phyloP scores from a whole-genome alignment of 2,113 vertebrate genomes.

The Porphyrio hochstetteri region DNA sequence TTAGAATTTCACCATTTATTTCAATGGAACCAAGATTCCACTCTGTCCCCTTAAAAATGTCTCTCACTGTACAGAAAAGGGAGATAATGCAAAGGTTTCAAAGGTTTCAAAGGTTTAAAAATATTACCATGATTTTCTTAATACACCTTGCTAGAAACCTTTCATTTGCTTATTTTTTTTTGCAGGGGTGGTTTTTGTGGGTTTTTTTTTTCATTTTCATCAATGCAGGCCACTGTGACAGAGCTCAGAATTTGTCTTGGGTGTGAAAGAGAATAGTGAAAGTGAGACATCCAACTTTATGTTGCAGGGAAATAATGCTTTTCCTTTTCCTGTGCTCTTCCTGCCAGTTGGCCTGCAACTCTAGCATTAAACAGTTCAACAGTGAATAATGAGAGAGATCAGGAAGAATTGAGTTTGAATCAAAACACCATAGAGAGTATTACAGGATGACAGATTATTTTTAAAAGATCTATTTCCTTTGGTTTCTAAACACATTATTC shows the following conservation, averaged over 20 bases:
- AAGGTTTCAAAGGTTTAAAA: neutral
- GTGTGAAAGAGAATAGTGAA: constrained; percentile 71
- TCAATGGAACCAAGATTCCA: neutral
- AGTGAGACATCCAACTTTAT: constrained; percentile 61
- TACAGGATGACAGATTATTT: constrained; percentile 7
- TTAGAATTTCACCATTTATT: neutral
- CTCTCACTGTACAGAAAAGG: neutral
- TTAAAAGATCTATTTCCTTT: constrained; percentile 18
- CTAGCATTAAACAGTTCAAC: constrained; percentile 68
- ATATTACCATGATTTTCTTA: neutral
- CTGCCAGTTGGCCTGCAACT: constrained; percentile 56
- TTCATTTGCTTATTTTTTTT: neutral
- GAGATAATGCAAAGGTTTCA: neutral
- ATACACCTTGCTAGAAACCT: neutral
- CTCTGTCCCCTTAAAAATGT: neutral
- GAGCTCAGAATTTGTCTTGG: constrained; percentile 74
- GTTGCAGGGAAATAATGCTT: constrained; percentile 74
- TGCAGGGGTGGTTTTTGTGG: too few relatives aligned
- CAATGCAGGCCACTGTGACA: constrained; percentile 51
- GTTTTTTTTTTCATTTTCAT: neutral
- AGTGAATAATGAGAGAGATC: constrained; percentile 69
- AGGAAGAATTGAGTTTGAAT: constrained; percentile 31
- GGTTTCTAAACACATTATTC: constrained; percentile 33
- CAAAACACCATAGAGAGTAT: neutral
- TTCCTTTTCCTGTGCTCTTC: constrained; percentile 65